Conservation (phyloP, 2,888 invertebrate species). For the Dryocosmus kuriphilus region DNA sequence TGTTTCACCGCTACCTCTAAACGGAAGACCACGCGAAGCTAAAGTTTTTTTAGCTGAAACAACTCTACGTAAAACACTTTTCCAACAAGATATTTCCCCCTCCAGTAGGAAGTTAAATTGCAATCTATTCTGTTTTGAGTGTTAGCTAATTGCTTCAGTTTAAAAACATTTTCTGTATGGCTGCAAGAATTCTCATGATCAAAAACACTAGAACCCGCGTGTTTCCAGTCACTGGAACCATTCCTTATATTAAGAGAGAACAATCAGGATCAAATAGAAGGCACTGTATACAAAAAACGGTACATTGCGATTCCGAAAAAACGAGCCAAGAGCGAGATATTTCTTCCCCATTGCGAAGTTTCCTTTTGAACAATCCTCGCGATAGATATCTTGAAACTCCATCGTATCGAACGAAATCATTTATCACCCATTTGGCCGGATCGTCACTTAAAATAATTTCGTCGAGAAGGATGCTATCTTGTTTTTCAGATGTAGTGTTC, state of each 20-base stretch:
- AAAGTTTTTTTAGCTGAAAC: slow-evolving; percentile 60
- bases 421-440: too few relatives aligned
- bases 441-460: too few relatives aligned
- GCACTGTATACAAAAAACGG: neutral
- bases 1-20: slow-evolving; percentile 52
- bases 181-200: slow-evolving; percentile 28
- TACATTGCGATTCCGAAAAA: neutral
- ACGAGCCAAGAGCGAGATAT: too few relatives aligned
- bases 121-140: neutral
- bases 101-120: neutral
- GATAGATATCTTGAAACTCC: too few relatives aligned
- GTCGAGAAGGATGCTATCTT: too few relatives aligned
- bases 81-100: neutral
- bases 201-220: neutral
- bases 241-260: neutral
- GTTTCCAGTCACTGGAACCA: slow-evolving; percentile 43
- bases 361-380: too few relatives aligned
- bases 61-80: slow-evolving; percentile 60
- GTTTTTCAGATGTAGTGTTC: too few relatives aligned
- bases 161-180: slow-evolving; percentile 30
- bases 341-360: too few relatives aligned
- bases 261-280: neutral
- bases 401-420: too few relatives aligned
- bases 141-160: neutral
- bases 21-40: slow-evolving; percentile 60